Base-by-base conservation (phyloP, 2,797 vertebrate genomes). In the Microctenopoma steveboyesi region DNA sequence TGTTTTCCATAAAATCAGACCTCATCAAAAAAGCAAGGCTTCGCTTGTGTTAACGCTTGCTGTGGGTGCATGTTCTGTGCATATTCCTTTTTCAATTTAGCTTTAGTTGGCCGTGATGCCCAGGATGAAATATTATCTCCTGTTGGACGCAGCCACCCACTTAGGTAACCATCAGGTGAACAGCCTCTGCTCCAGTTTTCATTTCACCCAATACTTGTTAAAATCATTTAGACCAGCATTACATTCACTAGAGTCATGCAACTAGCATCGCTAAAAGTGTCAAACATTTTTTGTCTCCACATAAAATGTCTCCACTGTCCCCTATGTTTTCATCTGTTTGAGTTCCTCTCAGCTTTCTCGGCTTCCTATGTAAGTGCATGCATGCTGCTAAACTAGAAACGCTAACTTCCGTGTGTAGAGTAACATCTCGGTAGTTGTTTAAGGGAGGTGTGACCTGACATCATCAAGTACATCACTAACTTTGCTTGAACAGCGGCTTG, bases 121-220 rank as follows among this genome's bases (percentile, higher is more conserved):
- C 63, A 37, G 79, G 87, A 86, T 90, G 85, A 83, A 90, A 87
- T 88, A 88, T 87, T 81, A 89, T 79, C 86, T 83, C 71, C 78
- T 56, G 47, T 50, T 81, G 51, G 81, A 80, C 69, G 80, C 57
- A 0, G 55, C 65, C 77, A 69, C 60, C 79, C 74, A 69, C 88
- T 87, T 84, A 61, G 79, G 85, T 90, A 78, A 73, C 86, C 64
- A 27, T 73, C 84, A 76, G 81, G 77, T 76, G 70, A 77, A 28
- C 69, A 13, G 76, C 58, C 40, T 54, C 5, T 3, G 43, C 80
- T 69, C 11, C 37, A 39, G 37, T 13, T 22, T 55, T 51, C 62
- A 7, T 4, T 25, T 37, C 35, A 55, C 27, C 18, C 12, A 25
- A 18, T 18, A 47, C 18, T 47, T 18, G 18, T 47, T 47, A 8